phyloP scores from a whole-genome alignment of 2,888 invertebrate genomes.

The Callyntrura guangdongensis region DNA sequence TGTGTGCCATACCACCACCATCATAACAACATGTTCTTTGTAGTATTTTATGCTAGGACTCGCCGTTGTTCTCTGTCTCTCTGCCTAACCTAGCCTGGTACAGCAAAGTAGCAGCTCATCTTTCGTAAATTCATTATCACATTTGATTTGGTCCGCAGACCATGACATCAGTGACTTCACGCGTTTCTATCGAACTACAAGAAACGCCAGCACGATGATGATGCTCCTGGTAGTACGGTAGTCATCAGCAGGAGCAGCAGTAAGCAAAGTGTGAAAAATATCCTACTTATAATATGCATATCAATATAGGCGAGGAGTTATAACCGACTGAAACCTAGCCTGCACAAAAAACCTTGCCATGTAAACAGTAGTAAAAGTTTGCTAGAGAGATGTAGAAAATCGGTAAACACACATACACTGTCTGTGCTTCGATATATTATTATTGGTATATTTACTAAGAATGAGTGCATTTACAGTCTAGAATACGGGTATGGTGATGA shows the following conservation, averaged over 20 bases:
- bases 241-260: too few relatives aligned
- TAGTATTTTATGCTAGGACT: background rate
- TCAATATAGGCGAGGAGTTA: too few relatives aligned
- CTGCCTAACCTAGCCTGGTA: conserved; percentile 37
- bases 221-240: background rate
- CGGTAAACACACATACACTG: too few relatives aligned
- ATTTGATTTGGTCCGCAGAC: conserved; percentile 78
- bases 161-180: conserved; percentile 77
- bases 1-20: conserved; percentile 16
- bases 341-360: too few relatives aligned
- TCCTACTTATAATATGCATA: background rate
- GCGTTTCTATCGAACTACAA: conserved; percentile 57
- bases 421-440: too few relatives aligned
- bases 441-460: background rate
- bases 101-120: conserved; percentile 59
- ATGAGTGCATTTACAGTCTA: background rate
- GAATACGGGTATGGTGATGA: too few relatives aligned
- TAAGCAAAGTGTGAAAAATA: conserved; percentile 14
- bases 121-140: conserved; percentile 77
- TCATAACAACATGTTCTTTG: too few relatives aligned
- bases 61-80: conserved; percentile 21
- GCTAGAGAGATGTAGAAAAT: too few relatives aligned
- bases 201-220: conserved; percentile 18
- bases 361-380: too few relatives aligned
- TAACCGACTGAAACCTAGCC: too few relatives aligned